Conservation (phyloP, 2,888 invertebrate species). For the Tetranychus piercei region DNA sequence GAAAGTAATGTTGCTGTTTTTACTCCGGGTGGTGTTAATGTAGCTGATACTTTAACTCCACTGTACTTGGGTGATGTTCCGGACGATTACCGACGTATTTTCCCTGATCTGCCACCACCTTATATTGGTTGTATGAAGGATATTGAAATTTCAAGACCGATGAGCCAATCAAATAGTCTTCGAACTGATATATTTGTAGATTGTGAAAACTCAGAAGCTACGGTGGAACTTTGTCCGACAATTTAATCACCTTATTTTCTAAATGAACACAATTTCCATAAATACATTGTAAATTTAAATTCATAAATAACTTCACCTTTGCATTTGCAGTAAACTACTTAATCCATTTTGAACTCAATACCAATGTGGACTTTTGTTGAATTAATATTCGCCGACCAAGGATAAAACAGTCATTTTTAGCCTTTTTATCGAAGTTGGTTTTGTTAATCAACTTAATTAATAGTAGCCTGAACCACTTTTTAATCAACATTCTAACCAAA, state of each 20-base stretch:
- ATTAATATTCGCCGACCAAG: no score
- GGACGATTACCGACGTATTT: constrained; percentile 30
- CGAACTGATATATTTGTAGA: not conserved
- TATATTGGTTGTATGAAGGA: constrained; percentile 2
- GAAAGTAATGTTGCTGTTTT: constrained; percentile 44
- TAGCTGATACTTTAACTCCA: constrained; percentile 62
- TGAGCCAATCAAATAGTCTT: not conserved
- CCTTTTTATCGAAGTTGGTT: no score
- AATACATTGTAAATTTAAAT: not conserved
- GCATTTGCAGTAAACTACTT: no score
- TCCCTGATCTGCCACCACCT: not conserved
- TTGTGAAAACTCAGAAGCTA: not conserved
- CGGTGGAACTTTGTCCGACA: not conserved
- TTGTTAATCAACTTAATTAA: no score
- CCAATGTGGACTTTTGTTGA: no score
- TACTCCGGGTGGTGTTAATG: constrained; percentile 39
- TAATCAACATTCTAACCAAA: no score
- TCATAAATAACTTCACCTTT: not conserved
- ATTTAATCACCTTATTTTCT: not conserved
- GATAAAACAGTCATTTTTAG: no score
- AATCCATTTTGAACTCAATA: no score
- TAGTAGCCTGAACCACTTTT: no score
- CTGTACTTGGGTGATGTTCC: constrained; percentile 80
- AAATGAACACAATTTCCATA: not conserved
- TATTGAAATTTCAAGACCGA: not conserved